These are phyloP conservation scores for Mactromeris polynyma DNA, from an alignment of 2,888 invertebrate species.

Conservation along the genomic window DNA sequence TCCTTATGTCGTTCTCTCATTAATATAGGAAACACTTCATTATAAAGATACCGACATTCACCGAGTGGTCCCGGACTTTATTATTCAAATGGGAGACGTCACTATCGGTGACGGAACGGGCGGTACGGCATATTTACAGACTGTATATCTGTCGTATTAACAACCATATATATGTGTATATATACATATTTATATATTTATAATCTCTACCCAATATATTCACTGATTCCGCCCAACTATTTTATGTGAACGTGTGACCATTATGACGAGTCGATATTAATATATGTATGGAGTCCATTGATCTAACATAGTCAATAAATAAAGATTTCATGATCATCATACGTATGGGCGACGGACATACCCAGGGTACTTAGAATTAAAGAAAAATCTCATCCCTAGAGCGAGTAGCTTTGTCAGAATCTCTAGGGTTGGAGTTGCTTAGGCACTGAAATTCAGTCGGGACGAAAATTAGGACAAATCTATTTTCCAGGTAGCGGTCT, in stretches of 20 bases:
- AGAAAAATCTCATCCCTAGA: no score
- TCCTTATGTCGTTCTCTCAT: background rate
- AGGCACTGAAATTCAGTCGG: no score
- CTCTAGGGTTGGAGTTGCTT: no score
- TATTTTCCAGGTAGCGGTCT: no score
- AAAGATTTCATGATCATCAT: no score
- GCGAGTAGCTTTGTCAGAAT: no score
- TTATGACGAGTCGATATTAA: no score
- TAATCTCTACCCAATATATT: background rate
- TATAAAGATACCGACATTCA: conserved; percentile 85
- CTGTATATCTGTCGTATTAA: background rate
- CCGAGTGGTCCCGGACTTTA: conserved; percentile 86
- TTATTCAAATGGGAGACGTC: conserved; percentile 87
- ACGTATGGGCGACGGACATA: no score
- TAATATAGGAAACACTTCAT: conserved; percentile 63
- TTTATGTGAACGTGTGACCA: background rate
- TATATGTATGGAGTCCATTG: no score
- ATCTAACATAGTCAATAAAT: no score
- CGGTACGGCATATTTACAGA: conserved; percentile 75
- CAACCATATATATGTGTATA: background rate
- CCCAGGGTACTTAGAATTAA: no score
- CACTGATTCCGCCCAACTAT: background rate
- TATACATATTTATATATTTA: background rate
- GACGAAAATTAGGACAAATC: no score
- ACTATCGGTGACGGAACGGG: conserved; percentile 86